Percentiles rank a stretch among this genome's conserved stretches.
Conservation (phyloP, 2,888 invertebrate species). For the Dyspetes luteomarginatus region DNA sequence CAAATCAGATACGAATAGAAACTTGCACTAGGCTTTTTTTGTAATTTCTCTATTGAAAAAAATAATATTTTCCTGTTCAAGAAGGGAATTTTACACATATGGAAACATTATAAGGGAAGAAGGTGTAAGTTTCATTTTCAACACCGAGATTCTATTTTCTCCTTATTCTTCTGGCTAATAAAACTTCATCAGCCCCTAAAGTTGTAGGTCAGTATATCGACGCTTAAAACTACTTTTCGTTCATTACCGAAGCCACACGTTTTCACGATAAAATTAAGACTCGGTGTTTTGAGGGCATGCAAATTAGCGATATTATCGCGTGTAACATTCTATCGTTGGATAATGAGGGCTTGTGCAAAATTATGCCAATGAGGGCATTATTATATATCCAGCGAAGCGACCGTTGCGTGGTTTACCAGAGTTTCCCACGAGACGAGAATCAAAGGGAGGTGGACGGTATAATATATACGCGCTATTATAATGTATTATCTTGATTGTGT, state of each 20-base stretch:
- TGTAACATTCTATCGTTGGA: conserved; percentile 27
- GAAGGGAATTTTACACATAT: no score
- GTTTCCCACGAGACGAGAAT: conserved; percentile 43
- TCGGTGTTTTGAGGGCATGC: neutral
- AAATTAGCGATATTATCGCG: conserved; percentile 35
- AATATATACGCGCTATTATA: conserved; percentile 12
- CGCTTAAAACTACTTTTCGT: neutral
- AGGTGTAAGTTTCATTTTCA: no score
- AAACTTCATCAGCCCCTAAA: neutral
- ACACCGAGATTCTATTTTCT: neutral
- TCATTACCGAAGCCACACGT: neutral
- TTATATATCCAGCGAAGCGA: conserved; percentile 21
- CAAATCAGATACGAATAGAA: no score
- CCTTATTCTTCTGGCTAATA: neutral
- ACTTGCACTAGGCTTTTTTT: no score
- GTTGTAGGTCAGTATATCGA: conserved; percentile 2
- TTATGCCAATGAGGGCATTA: conserved; percentile 53
- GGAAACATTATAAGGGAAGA: no score
- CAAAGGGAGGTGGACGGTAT: neutral
- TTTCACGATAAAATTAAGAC: neutral
- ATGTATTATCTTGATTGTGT: conserved; percentile 2
- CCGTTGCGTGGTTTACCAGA: conserved; percentile 44
- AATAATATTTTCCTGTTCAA: no score
- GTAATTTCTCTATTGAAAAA: no score
- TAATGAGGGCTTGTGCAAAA: conserved; percentile 52